Evolutionary conservation across 2,888 invertebrate genomes (phyloP).

Genomic region (Auanema freiburgensis): DNA sequence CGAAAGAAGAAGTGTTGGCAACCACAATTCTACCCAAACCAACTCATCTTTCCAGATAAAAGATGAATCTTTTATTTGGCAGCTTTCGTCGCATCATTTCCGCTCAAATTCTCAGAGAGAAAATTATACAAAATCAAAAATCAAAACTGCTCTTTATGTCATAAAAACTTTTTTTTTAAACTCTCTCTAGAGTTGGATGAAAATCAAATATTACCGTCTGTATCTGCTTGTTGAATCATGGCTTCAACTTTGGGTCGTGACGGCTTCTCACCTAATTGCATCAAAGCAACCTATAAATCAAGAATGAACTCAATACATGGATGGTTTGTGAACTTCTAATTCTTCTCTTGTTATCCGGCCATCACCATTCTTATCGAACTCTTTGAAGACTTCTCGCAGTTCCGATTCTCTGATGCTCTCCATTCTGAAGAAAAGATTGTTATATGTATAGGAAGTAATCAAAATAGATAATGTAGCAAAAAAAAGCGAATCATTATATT

Average conservation of each 20-base stretch:
- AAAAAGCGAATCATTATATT: neutral
- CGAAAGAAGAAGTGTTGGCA: too few species aligned
- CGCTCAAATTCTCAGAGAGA: too few species aligned
- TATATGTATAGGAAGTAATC: neutral
- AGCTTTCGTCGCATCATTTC: too few species aligned
- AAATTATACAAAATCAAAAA: too few species aligned
- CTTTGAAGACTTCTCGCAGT: constrained; percentile 46
- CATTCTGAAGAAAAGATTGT: constrained; percentile 17
- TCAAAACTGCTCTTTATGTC: too few species aligned
- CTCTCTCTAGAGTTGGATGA: too few species aligned
- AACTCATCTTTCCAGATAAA: too few species aligned
- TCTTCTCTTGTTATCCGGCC: constrained; percentile 43
- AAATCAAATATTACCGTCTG: constrained; percentile 34
- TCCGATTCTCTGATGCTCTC: constrained; percentile 46
- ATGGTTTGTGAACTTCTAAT: constrained; percentile 24
- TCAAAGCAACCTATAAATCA: constrained; percentile 35
- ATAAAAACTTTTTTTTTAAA: too few species aligned
- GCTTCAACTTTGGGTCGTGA: constrained; percentile 41
- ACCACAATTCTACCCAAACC: too few species aligned
- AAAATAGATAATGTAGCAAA: neutral
- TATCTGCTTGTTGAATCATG: constrained; percentile 48
- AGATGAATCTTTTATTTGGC: too few species aligned
- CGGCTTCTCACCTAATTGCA: constrained; percentile 48
- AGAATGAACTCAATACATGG: neutral
- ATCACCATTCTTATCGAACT: constrained; percentile 49